Conservation (phyloP, 2,888 invertebrate species). For the Incurvaria masculella region DNA sequence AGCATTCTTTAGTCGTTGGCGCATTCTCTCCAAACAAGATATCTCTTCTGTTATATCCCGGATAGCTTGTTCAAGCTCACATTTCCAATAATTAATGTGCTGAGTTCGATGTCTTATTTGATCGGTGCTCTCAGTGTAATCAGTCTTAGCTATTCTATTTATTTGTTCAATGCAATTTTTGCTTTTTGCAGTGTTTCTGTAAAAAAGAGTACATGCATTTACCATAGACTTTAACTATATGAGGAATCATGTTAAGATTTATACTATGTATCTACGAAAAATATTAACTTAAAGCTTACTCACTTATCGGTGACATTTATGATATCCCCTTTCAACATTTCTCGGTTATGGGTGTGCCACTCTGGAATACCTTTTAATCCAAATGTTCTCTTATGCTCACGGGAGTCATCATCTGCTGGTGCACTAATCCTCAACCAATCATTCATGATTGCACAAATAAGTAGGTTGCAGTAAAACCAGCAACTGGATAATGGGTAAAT, state of each 20-base stretch:
- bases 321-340: constrained; percentile 40
- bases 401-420: neutral
- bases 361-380: constrained; percentile 31
- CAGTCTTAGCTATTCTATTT: constrained; percentile 40
- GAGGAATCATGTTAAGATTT: neutral
- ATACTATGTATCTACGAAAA: neutral
- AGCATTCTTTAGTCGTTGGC: constrained; percentile 47
- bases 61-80: constrained; percentile 41
- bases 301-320: constrained; percentile 21
- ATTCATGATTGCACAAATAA: neutral
- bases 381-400: constrained; percentile 24
- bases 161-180: constrained; percentile 48
- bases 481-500: too few species aligned
- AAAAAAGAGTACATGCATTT: too few species aligned
- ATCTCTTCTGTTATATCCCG: constrained; percentile 44
- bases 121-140: constrained; percentile 40
- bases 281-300: neutral
- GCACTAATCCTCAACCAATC: neutral
- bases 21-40: constrained; percentile 30
- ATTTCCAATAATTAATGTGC: constrained; percentile 48
- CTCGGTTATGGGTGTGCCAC: constrained; percentile 40
- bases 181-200: constrained; percentile 34
- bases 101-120: constrained; percentile 38
- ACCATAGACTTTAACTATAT: too few species aligned
- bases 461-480: too few species aligned